Percentiles rank a stretch among this genome's conserved stretches.
Evolutionary conservation across 2,888 invertebrate species (phyloP).

Genomic region (Rhabditophanes sp.): DNA sequence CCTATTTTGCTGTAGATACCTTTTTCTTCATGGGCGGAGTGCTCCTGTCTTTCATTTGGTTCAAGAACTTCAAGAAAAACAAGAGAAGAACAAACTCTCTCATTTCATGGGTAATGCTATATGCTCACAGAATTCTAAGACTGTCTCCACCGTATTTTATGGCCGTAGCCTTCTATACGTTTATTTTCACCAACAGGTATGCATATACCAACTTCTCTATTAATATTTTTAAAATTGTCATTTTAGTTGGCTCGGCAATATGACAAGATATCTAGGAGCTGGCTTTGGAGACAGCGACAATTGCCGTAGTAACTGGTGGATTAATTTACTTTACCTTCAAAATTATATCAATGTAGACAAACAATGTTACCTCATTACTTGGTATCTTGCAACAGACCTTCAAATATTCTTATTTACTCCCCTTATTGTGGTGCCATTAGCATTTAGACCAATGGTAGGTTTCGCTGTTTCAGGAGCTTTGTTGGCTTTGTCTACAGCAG

Average conservation of each 20-base stretch:
- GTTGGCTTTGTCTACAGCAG: slow-evolving; percentile 10
- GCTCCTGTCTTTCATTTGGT: slow-evolving; percentile 16
- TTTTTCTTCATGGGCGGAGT: slow-evolving; percentile 23
- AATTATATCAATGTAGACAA: slow-evolving; percentile 10
- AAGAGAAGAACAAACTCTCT: slow-evolving; percentile 4
- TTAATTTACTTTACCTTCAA: slow-evolving; percentile 24
- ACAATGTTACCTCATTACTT: slow-evolving; percentile 14
- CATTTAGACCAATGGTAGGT: slow-evolving; percentile 9
- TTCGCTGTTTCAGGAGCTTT: slow-evolving; percentile 6
- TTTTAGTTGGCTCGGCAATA: too few relatives aligned
- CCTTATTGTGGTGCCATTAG: slow-evolving; percentile 21
- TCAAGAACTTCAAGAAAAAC: slow-evolving; percentile 9
- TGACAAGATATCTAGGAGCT: slow-evolving; percentile 2
- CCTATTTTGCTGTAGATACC: slow-evolving; percentile 22
- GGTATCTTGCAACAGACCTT: slow-evolving; percentile 30
- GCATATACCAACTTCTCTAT: background rate
- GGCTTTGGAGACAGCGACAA: too few relatives aligned
- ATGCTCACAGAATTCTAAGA: slow-evolving; percentile 13
- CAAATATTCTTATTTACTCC: slow-evolving; percentile 25
- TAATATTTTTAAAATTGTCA: background rate
- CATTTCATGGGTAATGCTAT: slow-evolving; percentile 11
- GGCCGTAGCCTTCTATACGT: slow-evolving; percentile 21
- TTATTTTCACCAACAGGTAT: slow-evolving; percentile 5
- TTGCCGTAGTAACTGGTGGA: slow-evolving; percentile 18
- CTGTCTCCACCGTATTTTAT: slow-evolving; percentile 22